Evolutionary conservation across 2,888 invertebrate species (phyloP), one percentile per base, ranked within the genome.

Genomic region (Thymelicus sylvestris): DNA sequence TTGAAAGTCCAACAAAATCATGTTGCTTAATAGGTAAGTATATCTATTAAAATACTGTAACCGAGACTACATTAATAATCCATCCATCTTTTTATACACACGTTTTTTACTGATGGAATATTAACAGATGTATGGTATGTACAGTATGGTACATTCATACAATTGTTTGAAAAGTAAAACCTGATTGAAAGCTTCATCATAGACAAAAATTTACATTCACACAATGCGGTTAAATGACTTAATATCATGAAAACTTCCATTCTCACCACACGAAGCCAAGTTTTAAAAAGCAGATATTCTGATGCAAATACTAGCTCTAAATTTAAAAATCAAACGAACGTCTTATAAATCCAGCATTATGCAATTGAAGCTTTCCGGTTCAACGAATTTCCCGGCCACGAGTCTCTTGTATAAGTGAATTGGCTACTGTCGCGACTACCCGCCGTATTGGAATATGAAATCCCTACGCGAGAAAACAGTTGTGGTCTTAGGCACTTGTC

Each of bases 391-490:
- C 68, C 75, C 75, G 76, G 73, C 83, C 78, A 78, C 88, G 85
- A 85, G 86, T 86, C 84, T 81, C 82, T 78, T 74, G 81, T 66
- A 83, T 89, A 88, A 88, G 87, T 89, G 88, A 88, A 90, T 90
- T 88, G 89, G 86, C 82, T 85, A 82, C 81, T 81, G 84, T 80
- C 83, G 82, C 83, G 84, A 84, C 86, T 82, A 83, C 77, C 85
- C 82, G 83, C 88, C 87, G 88, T 90, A 87, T 89, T 88, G 86
- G 86, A 89, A 87, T 90, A 90, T 88, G 86, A 88, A 88, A 89
- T 88, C 86, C 83, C 81, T 77, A 77, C 81, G 81, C 73, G 74
- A 77, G 77, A 78, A 81, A 81, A 79, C 81, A 84, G 81, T 83
- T 87, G 85, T 81, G 87, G 88, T 81, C 88, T 91, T 91, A 50